Base-by-base conservation (phyloP, 1,140 invertebrate genomes). In the Caenorhabditis inopinata region DNA sequence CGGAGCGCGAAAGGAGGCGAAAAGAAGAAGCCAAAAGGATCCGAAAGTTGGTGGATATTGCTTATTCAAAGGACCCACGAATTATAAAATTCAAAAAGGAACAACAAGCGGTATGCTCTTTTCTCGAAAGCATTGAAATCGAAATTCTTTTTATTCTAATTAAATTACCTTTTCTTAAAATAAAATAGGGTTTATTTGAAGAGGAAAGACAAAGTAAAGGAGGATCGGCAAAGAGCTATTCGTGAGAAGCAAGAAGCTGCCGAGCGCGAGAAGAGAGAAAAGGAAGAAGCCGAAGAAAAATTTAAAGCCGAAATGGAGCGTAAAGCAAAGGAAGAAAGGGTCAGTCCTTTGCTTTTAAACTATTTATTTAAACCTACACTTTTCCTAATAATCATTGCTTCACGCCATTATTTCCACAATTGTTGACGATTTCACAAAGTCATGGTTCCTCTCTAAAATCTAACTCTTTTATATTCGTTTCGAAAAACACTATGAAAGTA, bases 21-120 rank as follows among this genome's bases (percentile, higher is more conserved):
- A 98, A 98, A 89, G 96, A 98, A 89, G 97, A 98, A 91, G 96
- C 95, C 93, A 90, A 92, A 0, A 91, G 96, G 83, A 94, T 98
- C 85, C 91, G 96, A 25, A 91, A 91, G 25, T 89, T 98, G 32
- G 96, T 98, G 3, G 96, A 99, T 88, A 92, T 94, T 88, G 95
- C 95, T 0, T 98, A 98, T 89, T 93, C 93, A 83, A 92, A 93
- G 89, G 96, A 99, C 91, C 96, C 96, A 0, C 91, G 96, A 84
- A 95, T 98, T 84, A 92, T 86, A 18, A 93, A 93, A 85, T 97
- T 97, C 89, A 96, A 95, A 87, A 94, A 96, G 85, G 94, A 97
- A 62, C 96, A 98, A 14, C 74, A 81, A 58, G 73, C 62, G 16
- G 78, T 74, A 49, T n/a, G 75, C 21, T 25, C 14, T 11, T 25